Base-by-base conservation (phyloP, 30 jellyfish, hydroid and myxozoan genomes). In the Hydractinia symbiolongicarpus region DNA sequence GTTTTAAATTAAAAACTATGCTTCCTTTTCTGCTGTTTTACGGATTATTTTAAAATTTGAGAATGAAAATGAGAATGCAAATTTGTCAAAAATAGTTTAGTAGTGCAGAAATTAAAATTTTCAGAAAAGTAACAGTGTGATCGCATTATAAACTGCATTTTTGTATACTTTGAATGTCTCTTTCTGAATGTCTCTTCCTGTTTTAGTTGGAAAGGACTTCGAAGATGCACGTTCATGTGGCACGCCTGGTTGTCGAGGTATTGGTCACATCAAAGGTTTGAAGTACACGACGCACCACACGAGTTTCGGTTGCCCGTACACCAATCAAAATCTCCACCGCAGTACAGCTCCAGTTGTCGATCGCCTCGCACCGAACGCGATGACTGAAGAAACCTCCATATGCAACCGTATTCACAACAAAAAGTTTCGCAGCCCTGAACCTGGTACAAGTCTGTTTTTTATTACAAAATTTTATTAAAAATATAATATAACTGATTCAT, bases 231-330 rank as follows among this genome's bases (percentile, higher is more conserved):
- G 95, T 55, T 86, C 81, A 0, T 93, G 99, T 61, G 96, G 94
- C 17, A 93, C 96, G 57, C 96, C 90, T 30, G 99, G 99, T 13
- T 93, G 99, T 72, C 86, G 95, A 8, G 99, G 99, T 15, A 85
- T 93, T 73, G 99, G 99, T 9, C 99, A 93, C 61, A 95, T 93
- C 56, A 93, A 93, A 77, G 99, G 99, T 4, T 94, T 96, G 19
- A 93, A 88, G 78, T 93, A 93, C 89, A 86, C 99, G 20, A 93
- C 96, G 9, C 99, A 93, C 73, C 99, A 93, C 79, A 93, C 97
- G 74, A 87, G 90, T n/a, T 93, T 87, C 66, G 99, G 99, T 10
- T 93, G 99, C 78, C 99, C 99, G 9, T 93, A 93, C 81, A 83
- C 99, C 16, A 83, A 83, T 8, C 96, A 88, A 72, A 93, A 93